These are phyloP conservation scores for Gymnarchus niloticus DNA, from an alignment of 2,113 vertebrate genomes.

Conservation along the genomic window DNA sequence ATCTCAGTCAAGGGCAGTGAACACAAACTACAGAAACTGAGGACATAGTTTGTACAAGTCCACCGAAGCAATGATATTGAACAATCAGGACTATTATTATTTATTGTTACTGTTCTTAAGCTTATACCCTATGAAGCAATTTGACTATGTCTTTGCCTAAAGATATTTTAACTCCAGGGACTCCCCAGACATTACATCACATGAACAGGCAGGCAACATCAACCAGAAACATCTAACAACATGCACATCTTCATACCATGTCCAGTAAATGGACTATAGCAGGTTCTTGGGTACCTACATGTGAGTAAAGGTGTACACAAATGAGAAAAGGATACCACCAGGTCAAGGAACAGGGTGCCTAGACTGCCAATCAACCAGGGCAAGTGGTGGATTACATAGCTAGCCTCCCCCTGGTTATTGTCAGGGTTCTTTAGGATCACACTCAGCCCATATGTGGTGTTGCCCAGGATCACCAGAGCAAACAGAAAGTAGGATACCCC, in stretches of 20 bases:
- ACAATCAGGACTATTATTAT: neutral
- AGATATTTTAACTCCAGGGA: too few species aligned
- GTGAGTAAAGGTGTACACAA: neutral
- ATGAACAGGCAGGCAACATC: too few species aligned
- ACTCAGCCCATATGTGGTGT: slow-evolving; percentile 76
- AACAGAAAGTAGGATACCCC: slow-evolving; percentile 87
- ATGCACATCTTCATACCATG: neutral
- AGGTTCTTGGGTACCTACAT: neutral
- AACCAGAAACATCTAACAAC: too few species aligned
- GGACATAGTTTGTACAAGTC: neutral
- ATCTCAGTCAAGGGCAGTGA: slow-evolving; percentile 39
- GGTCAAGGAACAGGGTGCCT: slow-evolving; percentile 77
- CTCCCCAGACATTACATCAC: too few species aligned
- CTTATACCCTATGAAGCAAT: neutral
- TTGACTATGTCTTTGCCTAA: neutral
- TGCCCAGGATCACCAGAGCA: slow-evolving; percentile 86
- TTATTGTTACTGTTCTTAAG: neutral
- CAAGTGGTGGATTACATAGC: slow-evolving; percentile 82
- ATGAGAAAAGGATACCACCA: slow-evolving; percentile 69
- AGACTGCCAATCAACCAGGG: slow-evolving; percentile 95
- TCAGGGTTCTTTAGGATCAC: slow-evolving; percentile 88
- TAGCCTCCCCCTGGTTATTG: slow-evolving; percentile 56
- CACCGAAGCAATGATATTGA: neutral
- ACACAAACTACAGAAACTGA: neutral
- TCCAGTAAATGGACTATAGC: neutral